These are phyloP conservation scores for Drosophila cardini DNA, from an alignment of 1,140 invertebrate genomes.

Conservation along the genomic window DNA sequence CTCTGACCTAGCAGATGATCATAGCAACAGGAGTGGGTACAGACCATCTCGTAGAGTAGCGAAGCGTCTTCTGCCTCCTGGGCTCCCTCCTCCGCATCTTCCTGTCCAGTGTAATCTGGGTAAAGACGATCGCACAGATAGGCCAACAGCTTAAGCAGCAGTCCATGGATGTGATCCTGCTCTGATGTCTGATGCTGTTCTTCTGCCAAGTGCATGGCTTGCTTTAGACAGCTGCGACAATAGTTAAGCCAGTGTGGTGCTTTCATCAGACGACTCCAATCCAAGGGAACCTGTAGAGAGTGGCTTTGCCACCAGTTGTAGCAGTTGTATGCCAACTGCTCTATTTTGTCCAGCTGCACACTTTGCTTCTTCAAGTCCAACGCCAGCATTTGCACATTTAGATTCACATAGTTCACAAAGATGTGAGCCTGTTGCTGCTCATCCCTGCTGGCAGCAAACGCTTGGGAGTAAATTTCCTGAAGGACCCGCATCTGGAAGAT, in stretches of 20 bases:
- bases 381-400: slow-evolving; percentile 86
- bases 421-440: slow-evolving; percentile 82
- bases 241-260: slow-evolving; percentile 88
- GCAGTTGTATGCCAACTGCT: slow-evolving; percentile 61
- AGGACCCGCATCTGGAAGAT: slow-evolving; percentile 86
- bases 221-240: slow-evolving; percentile 88
- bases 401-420: slow-evolving; percentile 86
- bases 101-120: slow-evolving; percentile 57
- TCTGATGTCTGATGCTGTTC: slow-evolving; percentile 67
- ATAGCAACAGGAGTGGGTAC: slow-evolving; percentile 90
- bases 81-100: slow-evolving; percentile 8
- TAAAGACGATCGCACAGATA: slow-evolving; percentile 87
- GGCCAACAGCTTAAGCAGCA: slow-evolving; percentile 86
- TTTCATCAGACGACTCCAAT: slow-evolving; percentile 84
- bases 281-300: slow-evolving; percentile 27
- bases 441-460: slow-evolving; percentile 61
- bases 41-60: slow-evolving; percentile 89
- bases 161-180: slow-evolving; percentile 67
- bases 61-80: slow-evolving; percentile 50
- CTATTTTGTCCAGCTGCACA: slow-evolving; percentile 62
- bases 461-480: slow-evolving; percentile 86
- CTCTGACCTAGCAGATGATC: slow-evolving; percentile 84
- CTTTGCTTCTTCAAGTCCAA: slow-evolving; percentile 86
- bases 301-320: slow-evolving; percentile 79
- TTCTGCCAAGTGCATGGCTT: slow-evolving; percentile 86